Base-by-base conservation (phyloP, 2,888 invertebrate genomes). In the Hyposoter dolosus region DNA sequence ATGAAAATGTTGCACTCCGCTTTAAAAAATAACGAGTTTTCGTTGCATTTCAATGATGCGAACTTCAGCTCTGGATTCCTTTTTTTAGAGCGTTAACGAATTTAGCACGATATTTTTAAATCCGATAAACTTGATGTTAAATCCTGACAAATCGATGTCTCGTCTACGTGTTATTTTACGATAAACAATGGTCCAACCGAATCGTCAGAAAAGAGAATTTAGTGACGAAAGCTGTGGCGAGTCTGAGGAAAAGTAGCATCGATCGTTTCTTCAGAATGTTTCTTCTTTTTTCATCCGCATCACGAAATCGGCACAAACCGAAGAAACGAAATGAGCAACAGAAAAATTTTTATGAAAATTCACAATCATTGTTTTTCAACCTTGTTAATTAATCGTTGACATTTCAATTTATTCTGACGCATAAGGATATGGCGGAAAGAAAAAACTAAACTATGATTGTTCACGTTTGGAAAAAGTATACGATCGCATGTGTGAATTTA, bases 101-200 rank as follows among this genome's bases (percentile, higher is more conserved):
- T 56, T 81, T 84, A 76, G 71, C 28, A 77, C 72, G 84, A 82
- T 72, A 66, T 74, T 84, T 50, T 66, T 45, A 43, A 53, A 23
- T 69, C n/a, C 7, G 28, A 43, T 72, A 74, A 78, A 74, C 60
- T 81, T 60, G 40, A 77, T 74, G 56, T 82, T 84, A 68, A 66
- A 75, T 69, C 28, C 68, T 60, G 60, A 43, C 28, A 66, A 60
- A 82, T 45, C 60, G 45, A 78, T 45, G 19, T 19, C 23, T 9
- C 19, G 45, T 72, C 78, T 83, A 79, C 32, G 68, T 76, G 75
- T 84, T 78, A 74, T 69, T 80, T 77, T 65, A 82, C 69, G 40
- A 47, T 82, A 35, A 77, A 78, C 78, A 28, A 77, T 76, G 77
- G 76, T 76, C 40, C 68, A 82, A 81, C 84, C 84, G 68, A 84